Evolutionary conservation across 37 sponge, comb jelly and placozoan species (phyloP).

Genomic region (Halisarca cf. caerulea): DNA sequence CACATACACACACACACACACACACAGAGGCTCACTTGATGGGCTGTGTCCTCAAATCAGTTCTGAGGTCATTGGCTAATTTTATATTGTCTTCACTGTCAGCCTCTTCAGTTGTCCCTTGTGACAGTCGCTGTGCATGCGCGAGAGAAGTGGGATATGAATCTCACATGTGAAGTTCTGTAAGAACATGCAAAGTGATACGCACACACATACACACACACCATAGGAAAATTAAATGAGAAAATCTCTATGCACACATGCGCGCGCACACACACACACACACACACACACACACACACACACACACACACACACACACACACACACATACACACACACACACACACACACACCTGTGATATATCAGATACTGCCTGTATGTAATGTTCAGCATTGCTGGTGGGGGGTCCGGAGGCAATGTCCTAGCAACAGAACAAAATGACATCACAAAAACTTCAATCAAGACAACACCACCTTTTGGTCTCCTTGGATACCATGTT

Average conservation of each 20-base stretch:
- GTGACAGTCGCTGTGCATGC: background rate
- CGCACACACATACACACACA: constrained; percentile 28
- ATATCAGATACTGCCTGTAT: constrained; percentile 8
- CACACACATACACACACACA: background rate
- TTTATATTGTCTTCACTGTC: constrained; percentile 46
- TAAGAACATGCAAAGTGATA: background rate
- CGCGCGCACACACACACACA: constrained; percentile 20
- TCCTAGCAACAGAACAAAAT: background rate
- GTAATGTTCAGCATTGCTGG: constrained; percentile 11
- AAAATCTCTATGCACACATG: too few species aligned
- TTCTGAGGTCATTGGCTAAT: constrained; percentile 63
- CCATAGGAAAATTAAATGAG: too few species aligned
- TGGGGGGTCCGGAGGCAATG: background rate
- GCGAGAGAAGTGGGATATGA: too few species aligned
- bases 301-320: constrained; percentile 18
- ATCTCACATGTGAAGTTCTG: too few species aligned
- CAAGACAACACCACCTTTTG: too few species aligned
- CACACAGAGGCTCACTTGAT: constrained; percentile 40
- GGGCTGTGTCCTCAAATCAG: constrained; percentile 78
- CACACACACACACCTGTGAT: background rate
- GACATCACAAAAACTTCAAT: too few species aligned
- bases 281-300: constrained; percentile 25
- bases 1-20: background rate
- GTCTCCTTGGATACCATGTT: too few species aligned
- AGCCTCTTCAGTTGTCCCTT: constrained; percentile 38